Conservation (phyloP, 92 coral and sea anemone species). For the Paramuricea clavata region DNA sequence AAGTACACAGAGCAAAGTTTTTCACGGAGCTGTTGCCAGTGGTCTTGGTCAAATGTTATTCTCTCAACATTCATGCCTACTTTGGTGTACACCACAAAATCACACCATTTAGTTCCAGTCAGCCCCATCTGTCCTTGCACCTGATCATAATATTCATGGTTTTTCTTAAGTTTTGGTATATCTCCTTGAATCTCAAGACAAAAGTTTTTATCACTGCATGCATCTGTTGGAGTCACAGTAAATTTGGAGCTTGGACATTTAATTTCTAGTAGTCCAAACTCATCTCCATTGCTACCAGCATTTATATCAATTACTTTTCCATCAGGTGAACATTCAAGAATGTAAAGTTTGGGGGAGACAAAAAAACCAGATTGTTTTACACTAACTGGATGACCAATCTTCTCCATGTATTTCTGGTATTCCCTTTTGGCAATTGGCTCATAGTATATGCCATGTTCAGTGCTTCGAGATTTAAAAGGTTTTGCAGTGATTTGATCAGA, state of each 20-base stretch:
- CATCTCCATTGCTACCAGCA: constrained; percentile 32
- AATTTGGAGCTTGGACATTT: constrained; percentile 69
- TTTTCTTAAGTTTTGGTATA: constrained; percentile 66
- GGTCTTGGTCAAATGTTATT: background rate
- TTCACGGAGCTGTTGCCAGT: background rate
- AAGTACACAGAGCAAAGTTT: background rate
- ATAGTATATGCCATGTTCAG: constrained; percentile 71
- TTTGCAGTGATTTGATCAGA: constrained; percentile 45
- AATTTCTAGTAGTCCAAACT: constrained; percentile 66
- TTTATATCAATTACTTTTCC: constrained; percentile 65
- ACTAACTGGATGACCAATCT: constrained; percentile 61
- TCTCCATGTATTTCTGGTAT: constrained; percentile 55
- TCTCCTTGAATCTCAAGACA: constrained; percentile 48
- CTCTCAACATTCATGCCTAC: background rate
- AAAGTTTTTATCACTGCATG: constrained; percentile 57
- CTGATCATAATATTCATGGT: constrained; percentile 63
- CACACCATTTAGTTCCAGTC: constrained; percentile 52
- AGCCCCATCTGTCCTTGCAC: constrained; percentile 80
- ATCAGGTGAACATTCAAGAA: constrained; percentile 75
- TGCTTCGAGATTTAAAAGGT: constrained; percentile 38
- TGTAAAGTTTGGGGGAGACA: constrained; percentile 55
- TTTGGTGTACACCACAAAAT: background rate
- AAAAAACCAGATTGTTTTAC: constrained; percentile 64
- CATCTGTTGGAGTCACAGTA: constrained; percentile 71
- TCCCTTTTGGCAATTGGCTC: constrained; percentile 68